Percentiles rank a stretch among this genome's conserved stretches.
Conservation (phyloP, 2,888 invertebrate species). For the Ormyrus labotus region DNA sequence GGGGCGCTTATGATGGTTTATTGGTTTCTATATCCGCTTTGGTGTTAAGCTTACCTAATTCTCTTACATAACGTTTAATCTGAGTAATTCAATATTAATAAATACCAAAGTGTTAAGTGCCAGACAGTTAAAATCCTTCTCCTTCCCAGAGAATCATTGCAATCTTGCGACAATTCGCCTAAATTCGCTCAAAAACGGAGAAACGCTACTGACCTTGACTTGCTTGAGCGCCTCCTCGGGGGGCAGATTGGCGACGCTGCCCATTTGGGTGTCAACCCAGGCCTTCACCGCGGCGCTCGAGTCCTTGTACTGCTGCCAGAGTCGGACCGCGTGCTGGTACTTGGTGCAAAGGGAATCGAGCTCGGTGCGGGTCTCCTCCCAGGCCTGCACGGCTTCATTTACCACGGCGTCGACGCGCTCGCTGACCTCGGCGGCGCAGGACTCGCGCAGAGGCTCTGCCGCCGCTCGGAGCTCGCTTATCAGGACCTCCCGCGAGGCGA, state of each 20-base stretch:
- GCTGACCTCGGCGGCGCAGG: constrained; percentile 84
- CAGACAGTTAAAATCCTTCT: no score
- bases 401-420: constrained; percentile 86
- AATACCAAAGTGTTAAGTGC: no score
- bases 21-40: no score
- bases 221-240: constrained; percentile 84
- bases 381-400: constrained; percentile 86
- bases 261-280: constrained; percentile 87
- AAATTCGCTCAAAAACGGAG: no score
- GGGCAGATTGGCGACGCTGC: constrained; percentile 82
- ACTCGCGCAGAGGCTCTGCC: constrained; percentile 84
- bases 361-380: constrained; percentile 87
- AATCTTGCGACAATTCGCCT: no score
- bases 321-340: constrained; percentile 88
- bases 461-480: constrained; percentile 84
- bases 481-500: constrained; percentile 85
- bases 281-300: constrained; percentile 86
- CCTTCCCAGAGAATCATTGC: no score
- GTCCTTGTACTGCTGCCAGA: constrained; percentile 89
- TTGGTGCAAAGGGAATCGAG: constrained; percentile 85
- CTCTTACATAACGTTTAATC: no score
- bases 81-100: no score
- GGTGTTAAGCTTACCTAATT: no score
- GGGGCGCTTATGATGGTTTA: no score
- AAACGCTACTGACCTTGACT: constrained; percentile 80